Percentiles rank a stretch among this genome's conserved stretches.
These are phyloP conservation scores for Nycticebus coucang DNA, from an alignment of 2,113 vertebrate species.

Conservation along the genomic window DNA sequence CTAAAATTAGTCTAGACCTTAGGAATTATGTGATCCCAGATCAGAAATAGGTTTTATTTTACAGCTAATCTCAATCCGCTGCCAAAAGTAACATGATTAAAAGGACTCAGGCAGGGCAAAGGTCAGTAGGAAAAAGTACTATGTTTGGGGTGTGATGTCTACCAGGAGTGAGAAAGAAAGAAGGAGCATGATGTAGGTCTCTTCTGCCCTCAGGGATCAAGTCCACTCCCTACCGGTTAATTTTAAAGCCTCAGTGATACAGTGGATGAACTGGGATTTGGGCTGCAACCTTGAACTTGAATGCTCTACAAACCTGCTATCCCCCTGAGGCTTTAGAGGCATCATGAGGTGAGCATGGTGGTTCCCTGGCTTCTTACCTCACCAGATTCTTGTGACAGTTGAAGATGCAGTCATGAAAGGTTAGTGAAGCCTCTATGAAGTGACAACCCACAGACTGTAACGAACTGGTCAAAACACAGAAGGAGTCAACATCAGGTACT, in stretches of 20 bases:
- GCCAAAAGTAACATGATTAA: too few relatives aligned
- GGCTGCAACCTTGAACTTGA: background rate
- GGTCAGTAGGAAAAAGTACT: background rate
- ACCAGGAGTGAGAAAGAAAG: background rate
- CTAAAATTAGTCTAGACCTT: background rate
- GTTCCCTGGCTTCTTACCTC: background rate
- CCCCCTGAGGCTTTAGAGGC: background rate
- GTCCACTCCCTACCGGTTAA: fast-evolving
- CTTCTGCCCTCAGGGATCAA: background rate
- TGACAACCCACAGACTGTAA: too few relatives aligned
- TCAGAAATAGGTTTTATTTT: background rate
- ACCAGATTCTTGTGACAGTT: background rate
- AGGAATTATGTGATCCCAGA: background rate
- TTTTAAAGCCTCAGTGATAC: background rate
- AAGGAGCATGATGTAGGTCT: background rate
- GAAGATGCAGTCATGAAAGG: background rate
- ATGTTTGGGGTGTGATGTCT: background rate
- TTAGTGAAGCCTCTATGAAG: too few relatives aligned
- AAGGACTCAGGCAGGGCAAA: background rate
- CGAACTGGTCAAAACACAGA: too few relatives aligned
- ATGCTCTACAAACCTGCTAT: background rate
- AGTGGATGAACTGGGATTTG: background rate
- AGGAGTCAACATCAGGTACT: too few relatives aligned
- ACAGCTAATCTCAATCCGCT: background rate
- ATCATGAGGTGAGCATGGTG: background rate